Evolutionary conservation across 1,140 invertebrate species (phyloP), one percentile per base, ranked within the genome.

Genomic region (Drosophila murphyi): DNA sequence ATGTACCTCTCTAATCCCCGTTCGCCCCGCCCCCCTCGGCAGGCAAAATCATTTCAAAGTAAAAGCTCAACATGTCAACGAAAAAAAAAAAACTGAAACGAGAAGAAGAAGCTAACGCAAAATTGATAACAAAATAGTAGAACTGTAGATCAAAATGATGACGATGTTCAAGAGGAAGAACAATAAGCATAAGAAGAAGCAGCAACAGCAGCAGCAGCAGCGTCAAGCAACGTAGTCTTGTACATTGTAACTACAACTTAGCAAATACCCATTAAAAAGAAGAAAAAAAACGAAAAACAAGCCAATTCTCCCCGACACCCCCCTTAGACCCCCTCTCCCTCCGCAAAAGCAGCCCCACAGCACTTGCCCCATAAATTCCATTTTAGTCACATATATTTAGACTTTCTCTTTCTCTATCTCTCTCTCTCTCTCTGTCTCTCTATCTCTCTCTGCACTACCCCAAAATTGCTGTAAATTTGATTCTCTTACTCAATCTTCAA

Each of bases 11-110:
- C 52, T 12, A 41, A 39, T 41, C 50, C 60, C 10, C n/a, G 3
- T n/a, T 39, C 68, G 59, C 50, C 72, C 57, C 63, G 80, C 65
- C 20, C 59, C 64, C 82, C 82, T 75, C 59, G 75, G 70, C 78
- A 87, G 82, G 83, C 82, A 72, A 76, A 76, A 79, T 76, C 82
- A 87, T 87, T 87, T 88, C 85, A 88, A 88, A 88, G 85, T 89
- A 89, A 88, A 88, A 88, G 85, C 85, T 88, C 85, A 88, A 88
- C 85, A 88, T 80, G 59, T 76, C 71, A 43, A 88, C 74, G 80
- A 82, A 69, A 47, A 57, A 35, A 48, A 41, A 65, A 81, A 55
- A 54, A 65, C 72, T 76, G 68, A 56, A 60, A 68, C n/a, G 8
- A 47, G 12, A 37, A 35, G 35, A 37, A 35, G 28, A 29, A 20